phyloP scores from a whole-genome alignment of 2,888 invertebrate species.

The Trichacis sp. region DNA sequence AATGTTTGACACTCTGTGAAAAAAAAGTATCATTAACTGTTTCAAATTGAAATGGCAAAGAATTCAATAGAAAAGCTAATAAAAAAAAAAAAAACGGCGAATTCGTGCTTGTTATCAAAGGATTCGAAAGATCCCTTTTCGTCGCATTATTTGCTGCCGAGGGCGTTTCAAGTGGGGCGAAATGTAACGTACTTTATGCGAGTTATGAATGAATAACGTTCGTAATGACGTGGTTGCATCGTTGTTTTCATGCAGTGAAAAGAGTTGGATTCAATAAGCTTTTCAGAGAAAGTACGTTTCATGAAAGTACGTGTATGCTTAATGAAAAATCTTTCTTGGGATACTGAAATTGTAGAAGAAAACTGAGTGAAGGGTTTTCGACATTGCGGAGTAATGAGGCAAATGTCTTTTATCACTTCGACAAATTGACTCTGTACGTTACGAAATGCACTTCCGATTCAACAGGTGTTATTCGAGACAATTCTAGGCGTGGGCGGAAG shows the following conservation, averaged over 20 bases:
- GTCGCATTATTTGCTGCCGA: not conserved
- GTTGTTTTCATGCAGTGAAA: too few relatives aligned
- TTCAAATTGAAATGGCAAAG: too few relatives aligned
- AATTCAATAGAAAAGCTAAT: too few relatives aligned
- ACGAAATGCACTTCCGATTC: conserved; percentile 55
- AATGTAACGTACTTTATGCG: not conserved
- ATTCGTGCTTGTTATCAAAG: not conserved
- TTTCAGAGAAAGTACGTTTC: too few relatives aligned
- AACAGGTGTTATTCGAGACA: conserved; percentile 60
- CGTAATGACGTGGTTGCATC: too few relatives aligned
- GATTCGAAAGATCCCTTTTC: not conserved
- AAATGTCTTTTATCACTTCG: conserved; percentile 36
- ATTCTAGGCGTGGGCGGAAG: conserved; percentile 45
- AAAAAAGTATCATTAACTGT: too few relatives aligned
- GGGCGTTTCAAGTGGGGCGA: not conserved
- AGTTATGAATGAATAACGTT: not conserved
- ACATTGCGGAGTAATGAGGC: conserved; percentile 18
- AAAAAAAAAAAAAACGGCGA: not conserved
- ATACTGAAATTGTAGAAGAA: too few relatives aligned
- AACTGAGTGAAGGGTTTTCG: conserved; percentile 11
- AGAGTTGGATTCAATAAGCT: too few relatives aligned
- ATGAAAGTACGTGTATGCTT: too few relatives aligned
- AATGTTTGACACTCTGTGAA: too few relatives aligned
- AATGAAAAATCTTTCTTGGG: too few relatives aligned
- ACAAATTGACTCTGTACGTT: conserved; percentile 40